Base-by-base conservation (phyloP, 1,140 invertebrate genomes). In the Drosophila parabipectinata region DNA sequence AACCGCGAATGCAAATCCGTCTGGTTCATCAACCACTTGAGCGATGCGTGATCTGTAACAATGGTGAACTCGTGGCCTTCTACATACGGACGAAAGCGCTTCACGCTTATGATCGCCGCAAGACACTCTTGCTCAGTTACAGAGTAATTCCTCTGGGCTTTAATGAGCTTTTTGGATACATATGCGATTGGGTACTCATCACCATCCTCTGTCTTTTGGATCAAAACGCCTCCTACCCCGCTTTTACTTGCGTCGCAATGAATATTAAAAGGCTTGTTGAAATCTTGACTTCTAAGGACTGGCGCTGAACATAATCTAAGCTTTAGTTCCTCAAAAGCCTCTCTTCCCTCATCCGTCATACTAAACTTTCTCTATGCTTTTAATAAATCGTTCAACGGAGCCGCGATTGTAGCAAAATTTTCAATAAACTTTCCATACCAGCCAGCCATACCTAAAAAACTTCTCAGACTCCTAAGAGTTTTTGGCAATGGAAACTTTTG, bases 401-500 rank as follows among this genome's bases (percentile, higher is more conserved):
- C 34, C 12, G 34, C 9, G 9, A 37, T n/a, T 37, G 34, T n/a
- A 37, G 34, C 34, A n/a, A 37, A 37, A 37, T 37, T 37, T 9
- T n/a, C 12, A n/a, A 37, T 37, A 37, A 37, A 37, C 34, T 37
- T 37, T n/a, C 34, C n/a, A 37, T 37, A 37, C 34, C 34, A 37
- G 12, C 34, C 34, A 12, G 12, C 34, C 34, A 37, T 37, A 12
- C 34, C 34, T n/a, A 37, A n/a, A n/a, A 37, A 37, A 9, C 34
- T 37, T 37, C 34, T 37, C 12, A 37, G 34, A 3, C 9, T n/a
- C 12, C 12, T 37, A 3, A 37, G 34, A 9, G 10, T 12, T 37
- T 37, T 30, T 14, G 48, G 48, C 26, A 51, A 51, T 9, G 59
- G 48, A 18, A 52, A 61, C 0, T 61, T 7, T 1, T 18, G 30